phyloP scores from a whole-genome alignment of 2,797 vertebrate genomes.

The Cryptoblepharus egeriae region DNA sequence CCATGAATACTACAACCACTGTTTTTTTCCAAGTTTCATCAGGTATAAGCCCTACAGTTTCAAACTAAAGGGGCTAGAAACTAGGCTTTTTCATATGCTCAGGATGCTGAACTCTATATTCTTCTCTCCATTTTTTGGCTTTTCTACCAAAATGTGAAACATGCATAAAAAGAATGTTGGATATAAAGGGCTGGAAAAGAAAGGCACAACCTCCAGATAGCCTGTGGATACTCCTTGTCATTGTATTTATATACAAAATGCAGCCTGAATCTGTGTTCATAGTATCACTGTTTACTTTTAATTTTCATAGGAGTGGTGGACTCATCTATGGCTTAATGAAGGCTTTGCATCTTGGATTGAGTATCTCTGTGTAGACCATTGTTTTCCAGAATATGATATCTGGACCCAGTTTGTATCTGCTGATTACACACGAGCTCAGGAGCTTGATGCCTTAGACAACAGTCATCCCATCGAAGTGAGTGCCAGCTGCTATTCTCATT shows the following conservation, averaged over 20 bases:
- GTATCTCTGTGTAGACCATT: constrained; percentile 98
- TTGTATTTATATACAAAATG: background rate
- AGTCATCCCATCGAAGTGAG: constrained; percentile 97
- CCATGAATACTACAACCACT: background rate
- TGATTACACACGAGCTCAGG: constrained; percentile 95
- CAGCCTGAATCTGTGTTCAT: background rate
- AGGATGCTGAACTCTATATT: background rate
- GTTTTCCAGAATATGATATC: constrained; percentile 98
- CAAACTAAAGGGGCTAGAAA: background rate
- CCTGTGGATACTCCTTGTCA: background rate
- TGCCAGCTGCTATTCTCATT: constrained; percentile 12
- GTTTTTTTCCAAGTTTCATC: background rate
- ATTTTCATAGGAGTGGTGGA: constrained; percentile 94
- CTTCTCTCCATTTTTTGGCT: background rate
- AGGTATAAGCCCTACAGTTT: background rate
- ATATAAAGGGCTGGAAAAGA: background rate
- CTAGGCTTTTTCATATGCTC: background rate
- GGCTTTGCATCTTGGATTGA: constrained; percentile 99
- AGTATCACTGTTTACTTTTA: background rate
- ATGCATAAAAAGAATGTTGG: background rate
- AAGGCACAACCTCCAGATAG: background rate
- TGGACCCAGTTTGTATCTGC: constrained; percentile 99
- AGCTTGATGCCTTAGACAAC: constrained; percentile 97
- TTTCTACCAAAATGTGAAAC: background rate
- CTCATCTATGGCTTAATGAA: constrained; percentile 98